Evolutionary conservation across 2,888 invertebrate genomes (phyloP).

Genomic region (Melanostoma mellinum): DNA sequence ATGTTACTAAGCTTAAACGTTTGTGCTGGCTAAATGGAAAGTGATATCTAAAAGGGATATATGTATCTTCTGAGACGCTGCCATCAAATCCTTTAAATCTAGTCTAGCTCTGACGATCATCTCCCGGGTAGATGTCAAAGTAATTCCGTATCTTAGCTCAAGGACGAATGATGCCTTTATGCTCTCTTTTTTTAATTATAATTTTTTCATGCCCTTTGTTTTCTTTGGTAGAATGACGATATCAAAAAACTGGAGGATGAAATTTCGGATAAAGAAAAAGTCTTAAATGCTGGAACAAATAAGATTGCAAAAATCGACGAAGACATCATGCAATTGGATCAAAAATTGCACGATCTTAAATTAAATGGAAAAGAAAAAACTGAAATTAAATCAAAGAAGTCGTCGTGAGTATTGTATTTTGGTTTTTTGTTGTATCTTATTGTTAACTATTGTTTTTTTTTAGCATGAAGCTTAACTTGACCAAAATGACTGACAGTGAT

Average conservation of each 20-base stretch:
- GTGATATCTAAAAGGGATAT: too few species aligned
- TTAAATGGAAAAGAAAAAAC: conserved; percentile 40
- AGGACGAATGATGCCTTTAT: not conserved
- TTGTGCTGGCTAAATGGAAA: too few species aligned
- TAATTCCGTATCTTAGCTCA: too few species aligned
- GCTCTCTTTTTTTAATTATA: not conserved
- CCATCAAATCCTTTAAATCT: too few species aligned
- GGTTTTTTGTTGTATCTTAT: not conserved
- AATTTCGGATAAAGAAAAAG: conserved; percentile 83
- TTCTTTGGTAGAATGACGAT: conserved; percentile 86
- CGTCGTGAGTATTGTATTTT: conserved; percentile 79
- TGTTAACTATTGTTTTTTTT: conserved; percentile 70
- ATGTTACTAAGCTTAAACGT: too few species aligned
- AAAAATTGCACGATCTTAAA: conserved; percentile 83
- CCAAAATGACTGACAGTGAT: conserved; percentile 82
- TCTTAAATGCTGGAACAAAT: conserved; percentile 85
- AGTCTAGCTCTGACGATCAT: too few species aligned
- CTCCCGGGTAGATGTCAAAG: too few species aligned
- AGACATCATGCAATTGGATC: conserved; percentile 86
- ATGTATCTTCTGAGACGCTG: too few species aligned
- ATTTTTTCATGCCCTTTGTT: conserved; percentile 10
- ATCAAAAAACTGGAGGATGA: conserved; percentile 87
- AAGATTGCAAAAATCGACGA: conserved; percentile 88
- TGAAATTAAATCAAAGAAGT: conserved; percentile 82
- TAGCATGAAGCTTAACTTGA: conserved; percentile 88